phyloP scores from a whole-genome alignment of 2,888 invertebrate genomes.

The Apamea anceps region DNA sequence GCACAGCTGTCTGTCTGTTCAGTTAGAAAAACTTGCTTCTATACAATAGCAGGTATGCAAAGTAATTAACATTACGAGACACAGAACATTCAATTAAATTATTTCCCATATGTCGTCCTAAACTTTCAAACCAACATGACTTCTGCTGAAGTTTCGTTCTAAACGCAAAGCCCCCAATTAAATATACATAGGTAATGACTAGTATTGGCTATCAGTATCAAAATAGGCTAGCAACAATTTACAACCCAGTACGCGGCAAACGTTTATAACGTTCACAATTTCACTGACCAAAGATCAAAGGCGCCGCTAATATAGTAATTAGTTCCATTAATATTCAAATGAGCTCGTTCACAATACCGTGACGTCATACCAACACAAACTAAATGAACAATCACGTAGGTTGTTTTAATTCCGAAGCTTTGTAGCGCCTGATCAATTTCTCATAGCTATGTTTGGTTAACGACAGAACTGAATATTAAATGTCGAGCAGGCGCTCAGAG shows the following conservation, averaged over 20 bases:
- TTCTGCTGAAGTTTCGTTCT: background rate
- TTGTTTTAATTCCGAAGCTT: constrained; percentile 22
- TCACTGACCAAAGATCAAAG: constrained; percentile 53
- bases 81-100: no score
- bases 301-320: constrained; percentile 52
- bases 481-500: constrained; percentile 21
- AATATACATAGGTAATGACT: background rate
- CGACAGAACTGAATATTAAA: constrained; percentile 27
- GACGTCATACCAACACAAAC: constrained; percentile 38
- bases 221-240: background rate
- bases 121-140: background rate
- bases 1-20: no score
- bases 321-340: constrained; percentile 58
- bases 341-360: constrained; percentile 42
- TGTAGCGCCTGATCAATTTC: constrained; percentile 46
- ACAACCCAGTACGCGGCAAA: constrained; percentile 5
- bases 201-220: background rate
- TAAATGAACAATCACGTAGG: constrained; percentile 43
- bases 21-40: no score
- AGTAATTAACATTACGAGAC: no score
- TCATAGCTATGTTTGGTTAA: constrained; percentile 34
- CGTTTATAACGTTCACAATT: constrained; percentile 23
- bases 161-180: background rate
- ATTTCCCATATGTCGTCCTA: no score
- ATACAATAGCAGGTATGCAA: no score